These are phyloP conservation scores for Hyposmocoma kahamanoa DNA, from an alignment of 1,140 invertebrate species.

Conservation along the genomic window DNA sequence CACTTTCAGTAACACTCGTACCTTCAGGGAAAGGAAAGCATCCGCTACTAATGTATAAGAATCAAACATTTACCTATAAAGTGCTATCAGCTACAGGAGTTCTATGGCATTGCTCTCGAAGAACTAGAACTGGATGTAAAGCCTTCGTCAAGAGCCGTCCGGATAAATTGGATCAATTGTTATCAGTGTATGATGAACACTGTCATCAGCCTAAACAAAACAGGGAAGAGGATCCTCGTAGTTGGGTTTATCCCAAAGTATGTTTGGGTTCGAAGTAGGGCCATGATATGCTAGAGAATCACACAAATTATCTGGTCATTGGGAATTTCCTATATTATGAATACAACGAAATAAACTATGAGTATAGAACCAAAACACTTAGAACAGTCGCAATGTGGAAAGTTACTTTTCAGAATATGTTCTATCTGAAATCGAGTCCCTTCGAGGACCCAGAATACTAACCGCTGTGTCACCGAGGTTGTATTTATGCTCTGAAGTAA, in stretches of 20 bases:
- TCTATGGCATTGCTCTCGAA: constrained; percentile 48
- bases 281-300: too few relatives aligned
- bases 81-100: constrained; percentile 32
- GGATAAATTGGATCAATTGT: constrained; percentile 15
- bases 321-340: too few relatives aligned
- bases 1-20: constrained; percentile 32
- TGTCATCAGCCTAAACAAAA: constrained; percentile 22
- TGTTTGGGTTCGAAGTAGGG: too few relatives aligned
- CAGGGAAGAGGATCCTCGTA: neutral
- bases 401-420: too few relatives aligned
- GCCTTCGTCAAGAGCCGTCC: constrained; percentile 36
- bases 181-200: constrained; percentile 25
- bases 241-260: neutral
- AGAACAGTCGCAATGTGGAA: too few relatives aligned
- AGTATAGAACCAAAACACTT: too few relatives aligned
- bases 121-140: constrained; percentile 47
- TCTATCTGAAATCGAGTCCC: too few relatives aligned
- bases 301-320: too few relatives aligned
- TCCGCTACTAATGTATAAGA: constrained; percentile 40
- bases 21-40: constrained; percentile 56
- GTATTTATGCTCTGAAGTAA: too few relatives aligned
- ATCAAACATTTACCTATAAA: constrained; percentile 43
- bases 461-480: too few relatives aligned
- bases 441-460: too few relatives aligned
- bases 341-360: too few relatives aligned